These are phyloP conservation scores for Alaudala cheleensis DNA, from an alignment of 2,113 vertebrate species.

Conservation along the genomic window DNA sequence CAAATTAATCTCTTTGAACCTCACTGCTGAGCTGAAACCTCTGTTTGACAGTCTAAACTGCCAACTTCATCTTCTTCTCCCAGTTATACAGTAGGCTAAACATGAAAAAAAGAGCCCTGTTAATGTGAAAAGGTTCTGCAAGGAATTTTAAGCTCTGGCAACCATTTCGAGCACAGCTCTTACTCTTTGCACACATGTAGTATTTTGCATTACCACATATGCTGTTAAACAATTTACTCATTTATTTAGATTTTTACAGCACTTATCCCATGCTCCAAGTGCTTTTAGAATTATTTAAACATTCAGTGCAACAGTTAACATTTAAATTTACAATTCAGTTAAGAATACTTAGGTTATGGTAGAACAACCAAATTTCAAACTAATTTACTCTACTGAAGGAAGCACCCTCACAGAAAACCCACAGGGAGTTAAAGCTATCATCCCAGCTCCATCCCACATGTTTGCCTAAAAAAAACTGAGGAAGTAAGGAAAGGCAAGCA, in stretches of 20 bases:
- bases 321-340: conserved; percentile 67
- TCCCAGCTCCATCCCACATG: neutral
- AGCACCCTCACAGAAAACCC: conserved; percentile 41
- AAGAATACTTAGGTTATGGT: conserved; percentile 58
- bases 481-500: neutral
- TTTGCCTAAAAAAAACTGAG: neutral
- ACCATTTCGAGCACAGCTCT: conserved; percentile 2
- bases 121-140: conserved; percentile 2
- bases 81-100: conserved; percentile 44
- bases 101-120: neutral
- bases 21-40: conserved; percentile 32
- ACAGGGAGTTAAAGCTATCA: conserved; percentile 33
- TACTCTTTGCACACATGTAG: conserved; percentile 42
- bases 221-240: conserved; percentile 59
- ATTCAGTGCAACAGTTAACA: conserved; percentile 57
- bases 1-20: conserved; percentile 45
- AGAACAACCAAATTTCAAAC: conserved; percentile 60
- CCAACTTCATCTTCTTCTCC: conserved; percentile 39
- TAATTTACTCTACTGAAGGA: conserved; percentile 28
- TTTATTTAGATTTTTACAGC: conserved; percentile 64
- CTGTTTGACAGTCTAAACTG: conserved; percentile 40
- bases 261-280: conserved; percentile 63
- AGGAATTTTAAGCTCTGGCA: conserved; percentile 47
- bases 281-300: conserved; percentile 66
- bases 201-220: conserved; percentile 59